Conservation (phyloP, 37 sponge, comb jelly and placozoan genomes). For the Geodia barretti region DNA sequence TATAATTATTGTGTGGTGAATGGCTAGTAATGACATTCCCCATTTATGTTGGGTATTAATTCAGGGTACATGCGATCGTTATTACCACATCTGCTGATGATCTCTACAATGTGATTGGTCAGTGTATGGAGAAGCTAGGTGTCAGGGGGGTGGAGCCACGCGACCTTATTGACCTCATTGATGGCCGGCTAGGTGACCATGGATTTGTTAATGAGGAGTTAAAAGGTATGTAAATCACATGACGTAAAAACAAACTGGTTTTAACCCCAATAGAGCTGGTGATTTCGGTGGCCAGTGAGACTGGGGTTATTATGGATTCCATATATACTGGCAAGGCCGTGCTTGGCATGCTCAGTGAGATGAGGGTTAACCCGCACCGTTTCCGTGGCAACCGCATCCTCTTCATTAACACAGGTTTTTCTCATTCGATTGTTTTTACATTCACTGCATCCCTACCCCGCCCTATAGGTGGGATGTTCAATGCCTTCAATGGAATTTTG, state of each 20-base stretch:
- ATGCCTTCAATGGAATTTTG: background rate
- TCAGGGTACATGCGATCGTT: constrained; percentile 73
- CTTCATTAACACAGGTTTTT: constrained; percentile 74
- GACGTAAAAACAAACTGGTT: no score
- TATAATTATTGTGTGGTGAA: no score
- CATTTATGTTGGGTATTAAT: no score
- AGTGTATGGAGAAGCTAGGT: constrained; percentile 32
- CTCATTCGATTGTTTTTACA: no score
- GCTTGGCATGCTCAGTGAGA: constrained; percentile 72
- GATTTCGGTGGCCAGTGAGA: constrained; percentile 29
- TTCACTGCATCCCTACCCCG: no score
- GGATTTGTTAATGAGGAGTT: constrained; percentile 72
- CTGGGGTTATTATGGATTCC: constrained; percentile 75
- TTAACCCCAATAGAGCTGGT: constrained; percentile 8
- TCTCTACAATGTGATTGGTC: constrained; percentile 54
- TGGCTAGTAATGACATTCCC: no score
- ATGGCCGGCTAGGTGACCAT: constrained; percentile 65
- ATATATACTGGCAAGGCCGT: constrained; percentile 70
- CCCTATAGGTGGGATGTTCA: background rate
- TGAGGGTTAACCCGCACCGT: constrained; percentile 50
- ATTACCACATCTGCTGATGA: constrained; percentile 40
- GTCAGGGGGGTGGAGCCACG: constrained; percentile 28
- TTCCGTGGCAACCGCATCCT: constrained; percentile 73
- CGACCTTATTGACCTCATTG: constrained; percentile 73
- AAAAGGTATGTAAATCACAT: constrained; percentile 41